Conservation (phyloP, 2,888 invertebrate species). For the Neoaliturus tenellus region DNA sequence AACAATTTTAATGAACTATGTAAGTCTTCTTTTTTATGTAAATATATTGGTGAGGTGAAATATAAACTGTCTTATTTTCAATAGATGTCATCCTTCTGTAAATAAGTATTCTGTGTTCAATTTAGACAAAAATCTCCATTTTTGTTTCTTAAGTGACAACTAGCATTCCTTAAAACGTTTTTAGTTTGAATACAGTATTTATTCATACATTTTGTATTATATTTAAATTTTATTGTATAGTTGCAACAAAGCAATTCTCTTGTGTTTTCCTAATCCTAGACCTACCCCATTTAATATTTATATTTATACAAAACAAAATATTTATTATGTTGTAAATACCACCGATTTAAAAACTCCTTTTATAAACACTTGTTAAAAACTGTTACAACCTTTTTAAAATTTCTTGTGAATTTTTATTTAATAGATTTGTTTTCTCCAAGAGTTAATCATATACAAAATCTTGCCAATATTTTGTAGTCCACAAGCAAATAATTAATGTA, state of each 20-base stretch:
- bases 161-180: constrained; percentile 6
- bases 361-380: not conserved
- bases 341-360: not conserved
- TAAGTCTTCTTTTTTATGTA: constrained; percentile 12
- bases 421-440: not conserved
- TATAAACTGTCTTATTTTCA: not conserved
- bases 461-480: not conserved
- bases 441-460: not conserved
- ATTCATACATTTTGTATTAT: constrained; percentile 7
- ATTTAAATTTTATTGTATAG: constrained; percentile 11
- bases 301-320: constrained; percentile 32
- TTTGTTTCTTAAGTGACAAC: not conserved
- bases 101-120: not conserved
- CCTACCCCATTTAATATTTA: constrained; percentile 22
- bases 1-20: not conserved
- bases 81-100: not conserved
- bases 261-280: constrained; percentile 9
- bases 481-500: not conserved
- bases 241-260: not conserved
- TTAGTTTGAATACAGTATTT: constrained; percentile 21
- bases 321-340: constrained; percentile 39
- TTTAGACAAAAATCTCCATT: not conserved
- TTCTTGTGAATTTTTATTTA: not conserved
- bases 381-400: not conserved
- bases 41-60: constrained; percentile 32